Base-by-base conservation (phyloP, 2,888 invertebrate species). In the Anodontia alba region DNA sequence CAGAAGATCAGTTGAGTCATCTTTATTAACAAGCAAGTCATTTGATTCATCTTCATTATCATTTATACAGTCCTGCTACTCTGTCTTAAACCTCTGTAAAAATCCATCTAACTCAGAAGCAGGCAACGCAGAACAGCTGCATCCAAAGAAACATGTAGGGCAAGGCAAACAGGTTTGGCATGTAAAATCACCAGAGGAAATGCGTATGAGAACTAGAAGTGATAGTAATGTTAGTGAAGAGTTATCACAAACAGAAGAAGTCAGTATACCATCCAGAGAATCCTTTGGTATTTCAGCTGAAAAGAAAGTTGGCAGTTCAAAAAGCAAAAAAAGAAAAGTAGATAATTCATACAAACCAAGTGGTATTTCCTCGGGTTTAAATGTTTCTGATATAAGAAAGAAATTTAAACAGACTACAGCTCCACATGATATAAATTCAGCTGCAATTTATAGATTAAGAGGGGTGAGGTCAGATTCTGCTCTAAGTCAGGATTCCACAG, bases 401-500 rank as follows among this genome's bases (percentile, higher is more conserved):
- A 20, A 46, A 46, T 12, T 46, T 20, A 46, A 46, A 20, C 8
- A 38, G 38, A 38, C 7, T 5, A 12, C 12, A 38, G 38, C 38
- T 8, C 12, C 38, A 38, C 7, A 12, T 8, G 12, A 5, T 8
- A 38, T 38, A 12, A 38, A 38, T 20, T 29, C 62, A 62, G 23
- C 31, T 33, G 12, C 26, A 17, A 2, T 62, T 10, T 62, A 62
- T 33, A 62, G 33, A 33, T 33, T 62, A 20, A 62, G 62, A 33
- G 62, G 62, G 33, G 62, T 62, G 12, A 62, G 62, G 17, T 62
- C 62, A 31, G 62, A 62, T 33, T 62, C 62, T 17, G 31, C 62
- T 5, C 17, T 62, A 15, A 20, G 33, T 57, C 3, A 7, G 20
- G 23, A 10, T n/a, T 51, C 51, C 23, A 23, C 20, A 51, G 42